Conservation (phyloP, 2,888 invertebrate species). For the Plusia festucae region DNA sequence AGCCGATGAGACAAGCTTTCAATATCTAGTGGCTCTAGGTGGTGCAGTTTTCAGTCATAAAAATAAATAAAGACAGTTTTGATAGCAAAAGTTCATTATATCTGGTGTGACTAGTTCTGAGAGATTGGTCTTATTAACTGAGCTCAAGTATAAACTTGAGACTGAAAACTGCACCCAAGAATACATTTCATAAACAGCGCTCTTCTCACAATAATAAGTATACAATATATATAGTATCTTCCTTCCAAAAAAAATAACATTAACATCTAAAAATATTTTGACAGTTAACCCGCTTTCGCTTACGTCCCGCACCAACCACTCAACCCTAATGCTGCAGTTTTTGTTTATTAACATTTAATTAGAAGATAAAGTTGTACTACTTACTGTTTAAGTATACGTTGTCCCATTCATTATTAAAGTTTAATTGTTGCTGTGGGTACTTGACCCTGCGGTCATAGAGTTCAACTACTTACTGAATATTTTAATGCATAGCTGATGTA, state of each 20-base stretch:
- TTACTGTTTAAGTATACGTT: slow-evolving; percentile 59
- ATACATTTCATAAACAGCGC: no score
- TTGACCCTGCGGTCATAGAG: slow-evolving; percentile 56
- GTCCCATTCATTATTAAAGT: slow-evolving; percentile 73
- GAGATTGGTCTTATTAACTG: no score
- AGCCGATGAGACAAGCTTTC: slow-evolving; percentile 16
- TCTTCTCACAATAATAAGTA: no score
- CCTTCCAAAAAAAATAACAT: neutral
- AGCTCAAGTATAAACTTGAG: no score
- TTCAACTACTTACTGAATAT: slow-evolving; percentile 41
- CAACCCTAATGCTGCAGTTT: slow-evolving; percentile 69
- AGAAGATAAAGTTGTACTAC: slow-evolving; percentile 79
- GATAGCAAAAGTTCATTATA: no score
- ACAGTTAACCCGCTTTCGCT: slow-evolving; percentile 41
- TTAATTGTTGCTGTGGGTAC: slow-evolving; percentile 63
- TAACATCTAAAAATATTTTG: no score
- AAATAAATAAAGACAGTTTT: no score
- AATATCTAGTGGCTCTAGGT: no score
- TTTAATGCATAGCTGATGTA: slow-evolving; percentile 25
- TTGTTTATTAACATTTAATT: slow-evolving; percentile 86
- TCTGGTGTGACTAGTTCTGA: no score
- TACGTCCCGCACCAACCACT: slow-evolving; percentile 47
- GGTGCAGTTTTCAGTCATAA: no score
- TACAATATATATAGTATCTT: neutral
- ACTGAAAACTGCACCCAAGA: no score